phyloP scores from a whole-genome alignment of 2,113 vertebrate species.

The Aviceda subcristata region DNA sequence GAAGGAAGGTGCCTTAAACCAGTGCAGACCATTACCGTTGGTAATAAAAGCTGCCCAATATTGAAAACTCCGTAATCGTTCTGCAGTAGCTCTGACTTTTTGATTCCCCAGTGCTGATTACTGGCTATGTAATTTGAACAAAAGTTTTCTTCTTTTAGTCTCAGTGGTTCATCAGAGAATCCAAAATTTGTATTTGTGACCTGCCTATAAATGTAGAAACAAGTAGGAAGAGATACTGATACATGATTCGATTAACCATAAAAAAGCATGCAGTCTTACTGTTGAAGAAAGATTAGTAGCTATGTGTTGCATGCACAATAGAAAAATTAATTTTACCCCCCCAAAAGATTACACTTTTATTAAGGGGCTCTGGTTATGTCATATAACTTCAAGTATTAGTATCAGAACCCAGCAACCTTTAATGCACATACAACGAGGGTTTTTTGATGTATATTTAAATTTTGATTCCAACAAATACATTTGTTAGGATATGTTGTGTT shows the following conservation, averaged over 20 bases:
- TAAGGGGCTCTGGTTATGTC: neutral
- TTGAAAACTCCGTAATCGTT: accelerated
- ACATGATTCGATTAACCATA: neutral
- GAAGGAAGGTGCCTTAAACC: neutral
- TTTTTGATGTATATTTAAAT: neutral
- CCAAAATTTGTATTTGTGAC: neutral
- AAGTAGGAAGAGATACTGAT: neutral
- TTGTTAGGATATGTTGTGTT: neutral
- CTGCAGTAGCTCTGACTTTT: neutral
- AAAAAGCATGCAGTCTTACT: neutral
- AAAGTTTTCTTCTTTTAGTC: neutral
- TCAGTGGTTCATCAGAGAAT: neutral
- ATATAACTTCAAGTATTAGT: neutral
- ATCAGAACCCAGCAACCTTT: neutral
- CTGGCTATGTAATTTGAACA: neutral
- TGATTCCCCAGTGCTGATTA: neutral
- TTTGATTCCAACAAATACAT: neutral
- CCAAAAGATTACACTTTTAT: neutral
- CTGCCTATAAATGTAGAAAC: neutral
- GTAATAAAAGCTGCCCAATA: neutral
- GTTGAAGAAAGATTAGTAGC: neutral
- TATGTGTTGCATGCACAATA: neutral
- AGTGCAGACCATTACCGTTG: neutral
- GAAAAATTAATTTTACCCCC: neutral
- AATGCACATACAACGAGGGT: accelerated